These are phyloP conservation scores for Pseudachorutes palmiensis DNA, from an alignment of 1,140 invertebrate species.

Conservation along the genomic window DNA sequence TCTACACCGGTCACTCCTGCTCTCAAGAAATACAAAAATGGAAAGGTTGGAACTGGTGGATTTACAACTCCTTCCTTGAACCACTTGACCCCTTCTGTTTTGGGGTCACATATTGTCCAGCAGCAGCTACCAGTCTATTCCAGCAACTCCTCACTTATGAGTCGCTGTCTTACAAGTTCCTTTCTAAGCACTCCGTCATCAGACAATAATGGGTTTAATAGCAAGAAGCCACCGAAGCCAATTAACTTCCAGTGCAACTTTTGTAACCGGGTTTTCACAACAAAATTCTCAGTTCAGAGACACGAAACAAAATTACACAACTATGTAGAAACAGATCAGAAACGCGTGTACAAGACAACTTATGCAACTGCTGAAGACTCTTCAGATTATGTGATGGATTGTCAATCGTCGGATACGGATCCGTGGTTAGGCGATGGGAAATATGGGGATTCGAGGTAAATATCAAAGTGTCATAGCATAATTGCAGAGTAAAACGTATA, in stretches of 20 bases:
- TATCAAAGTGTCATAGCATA: not conserved
- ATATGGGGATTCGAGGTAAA: not conserved
- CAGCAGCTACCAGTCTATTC: no score
- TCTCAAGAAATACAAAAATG: not conserved
- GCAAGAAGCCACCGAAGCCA: not conserved
- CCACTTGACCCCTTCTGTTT: no score
- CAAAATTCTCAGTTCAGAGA: not conserved
- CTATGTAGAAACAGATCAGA: not conserved
- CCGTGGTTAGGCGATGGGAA: not conserved
- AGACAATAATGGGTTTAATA: not conserved
- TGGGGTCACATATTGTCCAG: no score
- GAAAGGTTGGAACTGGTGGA: not conserved
- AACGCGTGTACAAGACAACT: not conserved
- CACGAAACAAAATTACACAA: slow-evolving; percentile 3
- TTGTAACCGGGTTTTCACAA: not conserved
- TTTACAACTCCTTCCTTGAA: not conserved
- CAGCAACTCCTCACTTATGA: not conserved
- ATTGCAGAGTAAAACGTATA: not conserved
- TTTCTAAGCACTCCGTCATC: not conserved
- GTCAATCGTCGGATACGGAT: not conserved
- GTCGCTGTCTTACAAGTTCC: no score
- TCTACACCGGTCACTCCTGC: not conserved
- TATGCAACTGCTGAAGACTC: slow-evolving; percentile 3
- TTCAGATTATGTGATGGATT: not conserved
- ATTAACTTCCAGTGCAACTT: slow-evolving; percentile 8